Percentiles rank a stretch among this genome's conserved stretches.
Conservation (phyloP, 2,888 invertebrate genomes). For the Pelosia muscerda region DNA sequence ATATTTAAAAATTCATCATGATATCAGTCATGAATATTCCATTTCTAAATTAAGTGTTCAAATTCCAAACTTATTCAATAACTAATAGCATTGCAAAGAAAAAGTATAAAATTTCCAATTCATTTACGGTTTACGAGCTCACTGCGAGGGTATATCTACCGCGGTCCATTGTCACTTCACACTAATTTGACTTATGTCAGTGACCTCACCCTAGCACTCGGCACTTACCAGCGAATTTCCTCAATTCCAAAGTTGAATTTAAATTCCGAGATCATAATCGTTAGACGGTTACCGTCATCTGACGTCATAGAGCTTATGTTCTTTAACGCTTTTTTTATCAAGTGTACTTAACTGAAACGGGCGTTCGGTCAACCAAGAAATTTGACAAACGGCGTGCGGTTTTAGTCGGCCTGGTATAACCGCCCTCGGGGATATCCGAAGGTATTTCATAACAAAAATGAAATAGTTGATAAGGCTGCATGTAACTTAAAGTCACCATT, state of each 20-base stretch:
- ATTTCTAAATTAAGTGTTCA: not conserved
- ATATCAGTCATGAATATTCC: not conserved
- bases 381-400: too few relatives aligned
- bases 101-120: slow-evolving; percentile 12
- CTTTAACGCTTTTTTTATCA: slow-evolving; percentile 8
- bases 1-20: not conserved
- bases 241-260: slow-evolving; percentile 37
- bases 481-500: not conserved
- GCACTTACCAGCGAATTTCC: slow-evolving; percentile 27
- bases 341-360: not conserved
- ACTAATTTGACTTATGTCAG: slow-evolving; percentile 42
- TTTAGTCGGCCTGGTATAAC: too few relatives aligned
- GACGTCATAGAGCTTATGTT: slow-evolving; percentile 6
- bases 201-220: slow-evolving; percentile 31
- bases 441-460: too few relatives aligned
- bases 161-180: slow-evolving; percentile 27
- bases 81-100: not conserved
- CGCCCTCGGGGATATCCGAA: too few relatives aligned
- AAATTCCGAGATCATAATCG: slow-evolving; percentile 31
- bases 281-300: slow-evolving; percentile 27
- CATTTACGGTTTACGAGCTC: slow-evolving; percentile 28
- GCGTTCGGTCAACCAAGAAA: not conserved
- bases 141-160: slow-evolving; percentile 29
- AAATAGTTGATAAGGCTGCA: too few relatives aligned
- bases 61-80: slow-evolving; percentile 2